Conservation (phyloP, 1,140 invertebrate species). For the Diabrotica virgifera region DNA sequence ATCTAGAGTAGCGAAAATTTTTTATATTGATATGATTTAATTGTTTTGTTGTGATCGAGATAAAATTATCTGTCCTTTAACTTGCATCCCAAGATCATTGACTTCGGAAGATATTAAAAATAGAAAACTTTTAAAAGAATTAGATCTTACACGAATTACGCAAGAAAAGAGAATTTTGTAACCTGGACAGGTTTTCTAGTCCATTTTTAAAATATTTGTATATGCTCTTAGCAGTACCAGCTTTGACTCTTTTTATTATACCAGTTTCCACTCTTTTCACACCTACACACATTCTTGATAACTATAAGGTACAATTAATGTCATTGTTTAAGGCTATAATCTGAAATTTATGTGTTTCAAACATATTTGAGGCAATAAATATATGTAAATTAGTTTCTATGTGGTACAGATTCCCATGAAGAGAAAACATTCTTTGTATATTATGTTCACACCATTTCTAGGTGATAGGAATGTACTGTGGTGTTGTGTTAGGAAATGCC, state of each 20-base stretch:
- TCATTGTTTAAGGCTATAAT: conserved; percentile 2
- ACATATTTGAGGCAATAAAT: background rate
- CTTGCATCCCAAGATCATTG: background rate
- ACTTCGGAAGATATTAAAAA: background rate
- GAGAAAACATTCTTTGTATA: too few species aligned
- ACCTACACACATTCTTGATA: background rate
- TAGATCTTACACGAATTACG: too few species aligned
- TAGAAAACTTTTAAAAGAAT: background rate
- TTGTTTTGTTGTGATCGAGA: background rate
- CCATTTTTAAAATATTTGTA: too few species aligned
- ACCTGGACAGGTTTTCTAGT: too few species aligned
- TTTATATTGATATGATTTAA: background rate
- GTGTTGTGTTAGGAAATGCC: too few species aligned
- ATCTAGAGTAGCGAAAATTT: background rate
- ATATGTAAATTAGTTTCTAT: background rate
- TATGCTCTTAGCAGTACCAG: too few species aligned
- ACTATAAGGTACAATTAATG: background rate
- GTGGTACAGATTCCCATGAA: too few species aligned
- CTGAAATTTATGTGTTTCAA: background rate
- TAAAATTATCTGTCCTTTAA: conserved; percentile 3
- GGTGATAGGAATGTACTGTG: too few species aligned
- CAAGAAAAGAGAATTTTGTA: too few species aligned
- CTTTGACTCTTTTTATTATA: background rate
- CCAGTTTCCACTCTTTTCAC: background rate
- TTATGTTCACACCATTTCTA: too few species aligned